Conservation (phyloP, 2,113 vertebrate species). For the Rafetus swinhoei region DNA sequence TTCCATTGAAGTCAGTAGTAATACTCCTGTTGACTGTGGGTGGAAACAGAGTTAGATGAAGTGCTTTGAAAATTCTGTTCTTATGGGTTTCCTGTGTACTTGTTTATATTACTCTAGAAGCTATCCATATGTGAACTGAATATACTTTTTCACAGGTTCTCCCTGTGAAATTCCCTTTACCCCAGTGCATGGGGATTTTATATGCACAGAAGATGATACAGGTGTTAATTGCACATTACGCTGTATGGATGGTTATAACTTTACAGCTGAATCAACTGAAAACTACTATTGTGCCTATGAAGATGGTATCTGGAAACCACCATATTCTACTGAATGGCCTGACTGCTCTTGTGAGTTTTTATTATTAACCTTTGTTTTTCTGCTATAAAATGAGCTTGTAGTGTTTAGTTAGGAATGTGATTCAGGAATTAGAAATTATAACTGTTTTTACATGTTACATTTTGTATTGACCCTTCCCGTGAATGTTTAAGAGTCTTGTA, state of each 20-base stretch:
- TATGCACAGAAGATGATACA: conserved; percentile 82
- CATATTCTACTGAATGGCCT: conserved; percentile 86
- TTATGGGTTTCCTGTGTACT: neutral
- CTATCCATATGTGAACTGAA: neutral
- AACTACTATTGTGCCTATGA: conserved; percentile 90
- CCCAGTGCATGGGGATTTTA: conserved; percentile 90
- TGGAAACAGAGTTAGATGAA: neutral
- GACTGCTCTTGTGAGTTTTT: conserved; percentile 91
- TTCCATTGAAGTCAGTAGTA: neutral
- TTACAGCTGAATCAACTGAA: conserved; percentile 88
- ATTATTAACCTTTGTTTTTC: neutral
- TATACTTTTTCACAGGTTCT: conserved; percentile 79
- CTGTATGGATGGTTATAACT: conserved; percentile 91
- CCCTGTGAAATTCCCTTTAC: conserved; percentile 90
- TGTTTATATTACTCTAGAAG: neutral
- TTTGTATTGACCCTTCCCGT: neutral
- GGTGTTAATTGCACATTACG: conserved; percentile 91
- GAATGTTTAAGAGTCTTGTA: neutral
- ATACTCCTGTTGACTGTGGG: neutral
- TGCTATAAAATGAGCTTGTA: neutral
- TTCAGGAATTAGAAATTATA: neutral
- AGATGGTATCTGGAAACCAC: conserved; percentile 91
- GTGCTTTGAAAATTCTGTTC: neutral
- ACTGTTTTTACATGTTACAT: neutral
- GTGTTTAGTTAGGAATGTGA: neutral